Evolutionary conservation across 2,888 invertebrate genomes (phyloP), one percentile per base, ranked within the genome.

Genomic region (Alcis repandata): DNA sequence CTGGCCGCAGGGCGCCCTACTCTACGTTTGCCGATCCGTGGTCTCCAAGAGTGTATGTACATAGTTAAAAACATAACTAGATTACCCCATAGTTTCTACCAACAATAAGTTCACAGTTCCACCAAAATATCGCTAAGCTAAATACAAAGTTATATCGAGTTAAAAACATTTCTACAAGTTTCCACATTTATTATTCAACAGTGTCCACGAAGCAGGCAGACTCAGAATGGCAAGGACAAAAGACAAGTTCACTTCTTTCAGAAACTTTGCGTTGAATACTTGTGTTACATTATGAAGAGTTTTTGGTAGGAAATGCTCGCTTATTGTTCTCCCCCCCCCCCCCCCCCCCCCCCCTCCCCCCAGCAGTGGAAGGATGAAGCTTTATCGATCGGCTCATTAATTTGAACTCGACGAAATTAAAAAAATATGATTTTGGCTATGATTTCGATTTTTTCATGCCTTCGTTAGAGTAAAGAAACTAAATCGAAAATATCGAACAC

Each of bases 161-260:
- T 20, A 20, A 15, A 27, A 48, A 27, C 48, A 46, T 46, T 43
- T 19, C 22, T 19, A 10, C 6, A 48, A 48, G 27, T 48, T 48
- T 27, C 27, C 27, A 48, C 48, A 48, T 48, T 27, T 48, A 48
- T 48, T 48, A 48, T 48, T 48, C 48, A 48, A 51, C 19, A 51
- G 17, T 19, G 19, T 48, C 15, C 20, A 3, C 22, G 48, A 27
- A 22, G 15, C 13, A n/a, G 27, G 8, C 2, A 11, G 13, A 15
- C 10, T 17, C 46, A 22, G 9, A 22, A n/a, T 6, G 27, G 20
- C 43, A 15, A 7, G 15, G 33, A 49, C 49, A 49, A 49, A 49
- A 49, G 49, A 8, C 46, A 49, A 49, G 22, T 49, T 49, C n/a
- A 27, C 33, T 49, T 52, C 38, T 52, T 40, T 11, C 20, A 19